A percentile compares a stretch with the other conserved stretches of the same genome.
Evolutionary conservation across 1,140 invertebrate species (phyloP).

Genomic region (Pseudomyrmex gracilis): DNA sequence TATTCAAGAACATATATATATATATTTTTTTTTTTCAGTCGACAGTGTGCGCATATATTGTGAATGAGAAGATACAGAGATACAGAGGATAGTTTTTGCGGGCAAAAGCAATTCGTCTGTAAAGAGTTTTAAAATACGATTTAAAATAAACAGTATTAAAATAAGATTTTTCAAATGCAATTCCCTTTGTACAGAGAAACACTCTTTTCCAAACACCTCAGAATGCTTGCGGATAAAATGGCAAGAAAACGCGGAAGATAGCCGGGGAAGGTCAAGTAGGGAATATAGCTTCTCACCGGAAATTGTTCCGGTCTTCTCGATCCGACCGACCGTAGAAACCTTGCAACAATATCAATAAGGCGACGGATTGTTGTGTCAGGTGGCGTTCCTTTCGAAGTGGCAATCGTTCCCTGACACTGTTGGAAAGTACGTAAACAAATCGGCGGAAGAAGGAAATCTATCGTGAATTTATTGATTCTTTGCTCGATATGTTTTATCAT

Average conservation of each 20-base stretch:
- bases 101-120: neutral
- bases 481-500: neutral
- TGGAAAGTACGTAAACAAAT: slow-evolving; percentile 45
- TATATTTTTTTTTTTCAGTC: neutral
- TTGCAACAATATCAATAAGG: slow-evolving; percentile 50
- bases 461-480: slow-evolving; percentile 41
- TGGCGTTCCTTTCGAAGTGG: slow-evolving; percentile 41
- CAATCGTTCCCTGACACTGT: slow-evolving; percentile 24
- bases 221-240: neutral
- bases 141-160: neutral
- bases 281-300: slow-evolving; percentile 38
- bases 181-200: neutral
- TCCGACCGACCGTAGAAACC: slow-evolving; percentile 22
- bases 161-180: neutral
- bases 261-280: slow-evolving; percentile 45
- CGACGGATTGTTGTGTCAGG: slow-evolving; percentile 54
- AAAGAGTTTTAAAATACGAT: neutral
- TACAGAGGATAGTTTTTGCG: neutral
- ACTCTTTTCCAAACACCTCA: slow-evolving; percentile 8
- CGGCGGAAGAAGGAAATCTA: slow-evolving; percentile 36
- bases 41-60: neutral
- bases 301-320: slow-evolving; percentile 59
- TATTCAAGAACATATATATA: neutral
- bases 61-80: neutral
- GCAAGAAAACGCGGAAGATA: neutral